Conservation (phyloP, 2,797 vertebrate species). For the Platyrinchus mystaceus region DNA sequence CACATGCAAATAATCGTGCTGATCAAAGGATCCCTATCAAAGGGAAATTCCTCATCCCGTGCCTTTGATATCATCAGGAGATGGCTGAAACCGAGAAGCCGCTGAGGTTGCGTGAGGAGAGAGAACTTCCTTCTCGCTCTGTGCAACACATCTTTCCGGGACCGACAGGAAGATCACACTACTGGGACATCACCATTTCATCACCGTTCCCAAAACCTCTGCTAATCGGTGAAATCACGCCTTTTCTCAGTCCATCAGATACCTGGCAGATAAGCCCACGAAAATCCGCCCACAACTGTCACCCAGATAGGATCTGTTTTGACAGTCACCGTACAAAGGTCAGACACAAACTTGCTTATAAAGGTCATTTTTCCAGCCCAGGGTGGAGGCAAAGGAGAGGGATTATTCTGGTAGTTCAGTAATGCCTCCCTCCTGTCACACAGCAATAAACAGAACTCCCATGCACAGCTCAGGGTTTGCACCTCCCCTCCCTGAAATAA, state of each 20-base stretch:
- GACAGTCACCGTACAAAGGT: neutral
- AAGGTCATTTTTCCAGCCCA: conserved; percentile 2
- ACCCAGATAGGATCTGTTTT: neutral
- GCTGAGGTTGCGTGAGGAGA: fast-evolving
- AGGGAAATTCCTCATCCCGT: neutral
- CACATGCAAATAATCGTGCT: neutral
- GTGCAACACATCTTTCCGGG: neutral
- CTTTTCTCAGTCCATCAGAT: neutral
- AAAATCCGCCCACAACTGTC: neutral
- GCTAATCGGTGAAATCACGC: neutral
- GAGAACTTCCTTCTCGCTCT: neutral
- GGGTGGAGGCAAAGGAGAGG: neutral
- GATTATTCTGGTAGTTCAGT: neutral
- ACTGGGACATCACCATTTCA: neutral
- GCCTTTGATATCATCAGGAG: neutral
- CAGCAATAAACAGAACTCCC: neutral
- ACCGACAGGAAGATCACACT: fast-evolving
- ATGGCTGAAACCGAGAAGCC: fast-evolving
- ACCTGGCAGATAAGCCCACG: neutral
- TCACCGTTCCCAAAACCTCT: neutral
- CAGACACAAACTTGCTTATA: neutral
- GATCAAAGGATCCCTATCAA: neutral
- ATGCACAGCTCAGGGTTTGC: neutral
- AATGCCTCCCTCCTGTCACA: neutral
- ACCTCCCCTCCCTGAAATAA: conserved; percentile 4